Conservation (phyloP, 2,797 vertebrate genomes). For the Nyctalus aviator region DNA sequence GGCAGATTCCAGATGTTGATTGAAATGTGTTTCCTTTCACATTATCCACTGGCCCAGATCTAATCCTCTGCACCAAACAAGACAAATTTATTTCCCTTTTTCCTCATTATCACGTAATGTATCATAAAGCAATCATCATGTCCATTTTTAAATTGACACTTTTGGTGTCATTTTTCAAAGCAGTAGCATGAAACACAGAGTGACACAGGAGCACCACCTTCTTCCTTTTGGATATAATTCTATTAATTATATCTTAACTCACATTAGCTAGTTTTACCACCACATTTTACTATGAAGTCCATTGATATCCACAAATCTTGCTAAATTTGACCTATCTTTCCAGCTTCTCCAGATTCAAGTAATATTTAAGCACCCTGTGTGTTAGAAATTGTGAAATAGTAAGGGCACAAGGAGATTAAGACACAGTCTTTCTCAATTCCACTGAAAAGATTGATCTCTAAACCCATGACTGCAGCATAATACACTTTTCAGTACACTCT, state of each 20-base stretch:
- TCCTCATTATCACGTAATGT: background rate
- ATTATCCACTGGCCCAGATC: background rate
- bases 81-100: slow-evolving; percentile 12
- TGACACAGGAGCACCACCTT: background rate
- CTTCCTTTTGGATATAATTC: background rate
- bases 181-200: background rate
- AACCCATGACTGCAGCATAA: background rate
- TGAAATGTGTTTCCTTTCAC: slow-evolving; percentile 37
- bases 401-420: background rate
- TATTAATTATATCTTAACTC: background rate
- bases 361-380: slow-evolving; percentile 11
- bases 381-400: slow-evolving; percentile 24
- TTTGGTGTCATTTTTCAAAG: slow-evolving; percentile 22
- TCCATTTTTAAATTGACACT: background rate
- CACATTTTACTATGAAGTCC: background rate
- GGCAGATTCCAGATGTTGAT: background rate
- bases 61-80: slow-evolving; percentile 20
- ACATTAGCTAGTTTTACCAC: background rate
- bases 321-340: background rate
- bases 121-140: background rate
- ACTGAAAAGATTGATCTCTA: slow-evolving; percentile 12
- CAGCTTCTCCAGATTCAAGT: slow-evolving; percentile 24
- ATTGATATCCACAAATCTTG: background rate
- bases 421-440: background rate
- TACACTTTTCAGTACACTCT: background rate